Percentiles rank a stretch among this genome's conserved stretches.
Conservation (phyloP, 2,113 vertebrate genomes). For the Asarcornis scutulata region DNA sequence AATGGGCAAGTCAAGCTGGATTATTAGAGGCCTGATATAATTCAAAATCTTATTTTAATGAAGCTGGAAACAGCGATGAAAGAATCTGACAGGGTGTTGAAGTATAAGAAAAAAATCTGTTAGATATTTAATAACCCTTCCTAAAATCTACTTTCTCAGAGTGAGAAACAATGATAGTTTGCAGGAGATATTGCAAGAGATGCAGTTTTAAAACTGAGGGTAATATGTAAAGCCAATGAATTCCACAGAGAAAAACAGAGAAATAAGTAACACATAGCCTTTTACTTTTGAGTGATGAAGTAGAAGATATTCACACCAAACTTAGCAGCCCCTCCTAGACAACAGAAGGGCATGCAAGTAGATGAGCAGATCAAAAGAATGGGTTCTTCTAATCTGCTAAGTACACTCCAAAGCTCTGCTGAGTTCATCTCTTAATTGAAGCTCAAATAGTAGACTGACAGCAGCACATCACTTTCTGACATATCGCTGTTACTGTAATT, state of each 20-base stretch:
- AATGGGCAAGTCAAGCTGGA: not conserved
- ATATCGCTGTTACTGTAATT: not conserved
- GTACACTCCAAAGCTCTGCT: not conserved
- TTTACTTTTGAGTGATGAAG: not conserved
- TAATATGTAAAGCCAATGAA: not conserved
- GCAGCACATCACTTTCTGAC: not conserved
- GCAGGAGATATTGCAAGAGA: not conserved
- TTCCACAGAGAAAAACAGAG: not conserved
- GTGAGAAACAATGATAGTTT: not conserved
- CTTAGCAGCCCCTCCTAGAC: not conserved
- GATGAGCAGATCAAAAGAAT: not conserved
- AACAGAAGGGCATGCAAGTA: not conserved
- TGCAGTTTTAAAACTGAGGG: not conserved
- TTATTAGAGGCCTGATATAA: not conserved
- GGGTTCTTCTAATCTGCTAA: not conserved
- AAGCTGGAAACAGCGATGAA: not conserved
- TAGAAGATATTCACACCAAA: not conserved
- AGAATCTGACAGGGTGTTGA: not conserved
- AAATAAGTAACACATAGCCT: not conserved
- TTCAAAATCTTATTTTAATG: not conserved
- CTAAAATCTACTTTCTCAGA: not conserved
- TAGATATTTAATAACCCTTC: not conserved
- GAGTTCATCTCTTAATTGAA: not conserved
- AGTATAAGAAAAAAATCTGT: not conserved
- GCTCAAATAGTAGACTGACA: not conserved